Base-by-base conservation (phyloP, 1,140 invertebrate genomes). In the Mizuhopecten yessoensis region DNA sequence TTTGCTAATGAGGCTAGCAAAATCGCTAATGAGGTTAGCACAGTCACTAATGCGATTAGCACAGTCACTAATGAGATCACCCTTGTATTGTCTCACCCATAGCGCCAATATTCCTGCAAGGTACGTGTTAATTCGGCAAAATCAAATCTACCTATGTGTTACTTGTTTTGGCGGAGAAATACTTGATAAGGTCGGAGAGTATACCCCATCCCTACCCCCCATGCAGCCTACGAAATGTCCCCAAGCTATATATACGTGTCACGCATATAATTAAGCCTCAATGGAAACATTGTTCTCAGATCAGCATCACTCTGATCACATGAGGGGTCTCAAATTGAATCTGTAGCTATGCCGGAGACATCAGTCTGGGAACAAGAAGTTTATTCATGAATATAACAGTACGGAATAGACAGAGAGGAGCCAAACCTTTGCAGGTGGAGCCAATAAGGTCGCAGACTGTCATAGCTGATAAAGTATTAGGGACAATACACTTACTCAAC, bases 31-130 rank as follows among this genome's bases (percentile, higher is more conserved):
- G 36, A 39, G 36, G 13, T 39, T 45, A 20, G 10, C 17, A 13
- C 42, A 75, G 23, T 29, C n/a, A 29, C 15, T 75, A 75, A 75
- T 75, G 29, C 1, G n/a, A 75, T 29, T 75, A 75, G 5, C 45
- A n/a, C 23, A 5, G n/a, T 75, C 57, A 75, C n/a, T 75, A 75
- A 75, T 13, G 5, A 75, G n/a, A 13, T 75, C 29, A 75, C 29
- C 36, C 23, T 75, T 75, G n/a, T 75, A 75, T n/a, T n/a, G 11
- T 29, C 57, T 29, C n/a, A 75, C 57, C 57, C n/a, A n/a, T 5
- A 75, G 57, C 57, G 57, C 57, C 57, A 75, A 29, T 29, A 75
- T 75, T 75, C n/a, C 57, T 75, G 57, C n/a, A 29, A n/a, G 57
- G n/a, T 7, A n/a, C 3, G 57, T 75, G 57, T 75, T 75, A 75